phyloP scores from a whole-genome alignment of 1,140 invertebrate species.

The Pararge aegeria region DNA sequence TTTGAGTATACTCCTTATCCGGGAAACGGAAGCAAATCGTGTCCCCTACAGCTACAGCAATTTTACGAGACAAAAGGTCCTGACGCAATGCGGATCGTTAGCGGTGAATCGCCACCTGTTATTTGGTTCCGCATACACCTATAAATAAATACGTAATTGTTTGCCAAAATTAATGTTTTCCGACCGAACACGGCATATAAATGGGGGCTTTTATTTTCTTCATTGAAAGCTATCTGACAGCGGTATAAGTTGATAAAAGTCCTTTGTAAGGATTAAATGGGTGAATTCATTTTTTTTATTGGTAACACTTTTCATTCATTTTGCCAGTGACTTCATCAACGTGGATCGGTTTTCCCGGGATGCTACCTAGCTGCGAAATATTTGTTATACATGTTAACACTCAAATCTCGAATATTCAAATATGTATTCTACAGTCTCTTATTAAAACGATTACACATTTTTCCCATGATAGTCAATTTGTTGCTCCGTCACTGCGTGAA shows the following conservation, averaged over 20 bases:
- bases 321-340: too few relatives aligned
- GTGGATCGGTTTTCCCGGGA: too few relatives aligned
- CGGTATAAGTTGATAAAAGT: not conserved
- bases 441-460: too few relatives aligned
- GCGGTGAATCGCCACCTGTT: constrained; percentile 41
- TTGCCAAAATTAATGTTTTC: constrained; percentile 13
- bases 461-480: too few relatives aligned
- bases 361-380: too few relatives aligned
- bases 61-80: constrained; percentile 47
- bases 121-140: constrained; percentile 34
- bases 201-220: constrained; percentile 9
- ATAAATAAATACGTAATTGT: constrained; percentile 29
- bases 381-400: too few relatives aligned
- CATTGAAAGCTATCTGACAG: constrained; percentile 1
- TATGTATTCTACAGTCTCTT: too few relatives aligned
- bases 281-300: not conserved
- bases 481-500: too few relatives aligned
- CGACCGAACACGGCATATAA: constrained; percentile 1
- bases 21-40: not conserved
- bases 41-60: constrained; percentile 28
- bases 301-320: not conserved
- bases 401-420: too few relatives aligned
- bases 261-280: constrained; percentile 1
- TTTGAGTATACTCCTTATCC: not conserved
- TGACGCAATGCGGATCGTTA: constrained; percentile 49